Conservation (phyloP, 2,113 vertebrate species). For the Lepisosteus osseus region DNA sequence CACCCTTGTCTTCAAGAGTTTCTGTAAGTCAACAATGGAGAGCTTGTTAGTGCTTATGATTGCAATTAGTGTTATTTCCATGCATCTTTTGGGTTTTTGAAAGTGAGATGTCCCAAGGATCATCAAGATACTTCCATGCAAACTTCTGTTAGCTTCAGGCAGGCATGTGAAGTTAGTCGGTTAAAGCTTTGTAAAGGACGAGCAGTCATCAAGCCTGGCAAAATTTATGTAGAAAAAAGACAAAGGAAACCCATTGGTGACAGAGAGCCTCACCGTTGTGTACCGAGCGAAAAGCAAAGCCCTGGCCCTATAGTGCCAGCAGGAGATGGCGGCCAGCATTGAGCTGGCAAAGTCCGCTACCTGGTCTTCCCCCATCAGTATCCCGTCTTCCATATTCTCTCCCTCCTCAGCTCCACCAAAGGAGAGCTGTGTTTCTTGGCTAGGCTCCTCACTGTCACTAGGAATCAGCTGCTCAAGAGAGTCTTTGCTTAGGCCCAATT, state of each 20-base stretch:
- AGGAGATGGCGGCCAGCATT: constrained; percentile 84
- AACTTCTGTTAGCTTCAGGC: constrained; percentile 24
- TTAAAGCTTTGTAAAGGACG: constrained; percentile 19
- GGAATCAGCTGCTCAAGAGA: constrained; percentile 60
- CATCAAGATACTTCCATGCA: constrained; percentile 11
- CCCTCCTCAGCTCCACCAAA: constrained; percentile 47
- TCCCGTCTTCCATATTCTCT: constrained; percentile 74
- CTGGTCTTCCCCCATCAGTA: constrained; percentile 82
- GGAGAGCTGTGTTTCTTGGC: constrained; percentile 45
- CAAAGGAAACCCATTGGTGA: constrained; percentile 52
- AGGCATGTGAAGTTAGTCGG: constrained; percentile 32
- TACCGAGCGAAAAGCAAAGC: constrained; percentile 87
- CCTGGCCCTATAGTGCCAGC: constrained; percentile 87
- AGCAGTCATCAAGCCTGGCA: constrained; percentile 32
- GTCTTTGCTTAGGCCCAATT: constrained; percentile 52
- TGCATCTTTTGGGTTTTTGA: not conserved
- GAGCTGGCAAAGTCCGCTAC: constrained; percentile 89
- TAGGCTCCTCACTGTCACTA: constrained; percentile 46
- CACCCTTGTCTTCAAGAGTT: constrained; percentile 9
- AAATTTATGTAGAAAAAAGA: constrained; percentile 30
- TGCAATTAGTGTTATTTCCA: not conserved
- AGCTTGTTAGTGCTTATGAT: constrained; percentile 4
- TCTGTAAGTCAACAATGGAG: not conserved
- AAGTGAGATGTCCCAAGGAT: constrained; percentile 1
- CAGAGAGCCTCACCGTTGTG: constrained; percentile 85